These are phyloP conservation scores for Malaclemys terrapin DNA, from an alignment of 2,113 vertebrate genomes.

Conservation along the genomic window DNA sequence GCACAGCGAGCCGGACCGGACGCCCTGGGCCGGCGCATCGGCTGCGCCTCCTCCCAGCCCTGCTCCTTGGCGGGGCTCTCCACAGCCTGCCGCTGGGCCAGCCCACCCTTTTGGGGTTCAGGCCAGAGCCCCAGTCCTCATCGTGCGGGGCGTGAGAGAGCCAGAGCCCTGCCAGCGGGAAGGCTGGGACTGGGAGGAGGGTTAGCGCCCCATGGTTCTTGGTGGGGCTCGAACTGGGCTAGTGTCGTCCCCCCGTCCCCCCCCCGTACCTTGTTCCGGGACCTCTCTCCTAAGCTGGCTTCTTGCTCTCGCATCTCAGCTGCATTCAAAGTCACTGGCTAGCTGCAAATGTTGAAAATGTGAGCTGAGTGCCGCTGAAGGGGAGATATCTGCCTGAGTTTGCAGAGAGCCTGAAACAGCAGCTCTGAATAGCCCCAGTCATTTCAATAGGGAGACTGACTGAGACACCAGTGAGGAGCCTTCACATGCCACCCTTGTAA, in stretches of 20 bases:
- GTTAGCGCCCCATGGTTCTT: neutral
- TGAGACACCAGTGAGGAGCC: too few relatives aligned
- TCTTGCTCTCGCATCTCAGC: neutral
- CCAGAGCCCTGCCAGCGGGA: neutral
- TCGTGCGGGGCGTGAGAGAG: neutral
- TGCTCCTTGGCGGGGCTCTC: neutral
- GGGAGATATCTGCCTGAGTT: neutral
- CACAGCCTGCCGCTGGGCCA: constrained; percentile 11
- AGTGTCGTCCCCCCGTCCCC: neutral
- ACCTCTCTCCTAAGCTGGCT: neutral
- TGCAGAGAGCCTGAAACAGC: neutral
- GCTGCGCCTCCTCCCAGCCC: neutral
- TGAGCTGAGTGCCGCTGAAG: too few relatives aligned
- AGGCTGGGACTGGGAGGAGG: neutral
- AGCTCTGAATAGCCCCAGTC: neutral
- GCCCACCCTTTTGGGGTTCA: neutral
- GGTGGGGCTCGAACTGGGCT: neutral
- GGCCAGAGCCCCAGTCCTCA: neutral
- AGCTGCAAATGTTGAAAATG: too few relatives aligned
- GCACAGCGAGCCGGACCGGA: neutral
- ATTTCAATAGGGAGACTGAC: too few relatives aligned
- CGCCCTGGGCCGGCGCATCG: too few relatives aligned
- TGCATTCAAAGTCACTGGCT: too few relatives aligned
- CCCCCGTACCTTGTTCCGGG: neutral
- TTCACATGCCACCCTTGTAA: too few relatives aligned